Evolutionary conservation across 2,113 vertebrate species (phyloP), one percentile per base, ranked within the genome.

Genomic region (Strix aluco): DNA sequence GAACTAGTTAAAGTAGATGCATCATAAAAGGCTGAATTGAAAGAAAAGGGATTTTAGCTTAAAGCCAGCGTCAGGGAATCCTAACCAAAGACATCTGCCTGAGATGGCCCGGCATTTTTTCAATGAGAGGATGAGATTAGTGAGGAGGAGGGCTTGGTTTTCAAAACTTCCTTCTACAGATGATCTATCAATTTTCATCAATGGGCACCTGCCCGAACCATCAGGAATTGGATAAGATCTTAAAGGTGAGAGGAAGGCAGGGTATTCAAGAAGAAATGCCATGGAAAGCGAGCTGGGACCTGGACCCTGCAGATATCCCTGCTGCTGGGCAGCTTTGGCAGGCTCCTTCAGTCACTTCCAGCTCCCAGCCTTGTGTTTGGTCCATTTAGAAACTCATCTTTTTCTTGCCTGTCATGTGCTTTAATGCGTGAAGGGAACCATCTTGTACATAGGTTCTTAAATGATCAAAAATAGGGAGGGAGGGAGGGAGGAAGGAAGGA

Each of bases 31-130:
- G 40, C 66, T 62, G 30, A 79, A 82, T 63, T 15, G 7, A 73
- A 63, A 92, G 67, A 70, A 90, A 88, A 85, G 32, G 62, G 29
- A 62, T 72, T 95, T 95, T 94, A 65, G 34, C 42, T 87, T 94
- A 44, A 79, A 91, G 44, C 42, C 52, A 51, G 13, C 17, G 9
- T 70, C 3, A 1, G 34, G 70, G 51, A 83, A 81, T 51, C 42
- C 51, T 90, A 54, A 62, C 74, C 19, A 61, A 32, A 85, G 66
- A n/a, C 66, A 52, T 67, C 40, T 89, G 77, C 44, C 38, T 81
- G 51, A 83, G 51, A 63, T 51, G 67, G 55, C 78, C 23, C 52
- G 42, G 38, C 10, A 34, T 77, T 92, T 92, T 80, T 80, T 72
- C 59, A 71, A 1, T 71, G 71, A 83, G 49, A 77, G 71, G 30